Base-by-base conservation (phyloP, 1,140 invertebrate genomes). In the Alviniconcha marisindica region DNA sequence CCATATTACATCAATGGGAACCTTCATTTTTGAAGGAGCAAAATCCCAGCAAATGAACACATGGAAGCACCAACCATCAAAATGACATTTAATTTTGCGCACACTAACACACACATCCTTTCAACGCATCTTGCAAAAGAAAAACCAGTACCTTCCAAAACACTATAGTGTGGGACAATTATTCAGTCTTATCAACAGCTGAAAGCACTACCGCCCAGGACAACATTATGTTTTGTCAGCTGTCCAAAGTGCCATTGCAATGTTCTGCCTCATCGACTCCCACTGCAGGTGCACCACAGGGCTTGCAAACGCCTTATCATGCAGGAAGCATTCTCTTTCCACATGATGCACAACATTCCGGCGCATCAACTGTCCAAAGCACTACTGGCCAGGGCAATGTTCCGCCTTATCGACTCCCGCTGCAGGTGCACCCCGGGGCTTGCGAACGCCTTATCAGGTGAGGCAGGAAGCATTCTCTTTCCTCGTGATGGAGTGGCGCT, bases 401-500 rank as follows among this genome's bases (percentile, higher is more conserved):
- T 81, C 18, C 56, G n/a, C 38, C 56, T 28, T 36, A 38, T n/a
- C 4, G 56, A 63, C 10, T 40, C 51, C 38, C 33, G 76, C 40
- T 79, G 77, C 24, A 82, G 36, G 12, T 33, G 31, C 40, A 56
- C 42, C 38, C 60, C 42, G 33, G 74, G 71, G 36, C 79, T 84
- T 28, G 56, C 73, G 10, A 83, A 14, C 5, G 44, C 66, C 77
- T 87, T 86, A 12, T 84, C 85, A 0, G 85, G 85, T 21, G 85
- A 87, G 1, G 56, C 51, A 0, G 85, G 84, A 21, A 88, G 60
- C 42, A 87, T 48, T 4, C 85, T 83, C 54, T 82, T 84, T 2
- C 81, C 81, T 56, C 77, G 42, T 0, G 86, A 82, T 7, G 69
- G 33, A 21, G 28, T 60, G 33, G 66, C 63, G 21, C 77, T 69